Evolutionary conservation across 1,140 invertebrate genomes (phyloP).

Genomic region (Heliconius hewitsoni): DNA sequence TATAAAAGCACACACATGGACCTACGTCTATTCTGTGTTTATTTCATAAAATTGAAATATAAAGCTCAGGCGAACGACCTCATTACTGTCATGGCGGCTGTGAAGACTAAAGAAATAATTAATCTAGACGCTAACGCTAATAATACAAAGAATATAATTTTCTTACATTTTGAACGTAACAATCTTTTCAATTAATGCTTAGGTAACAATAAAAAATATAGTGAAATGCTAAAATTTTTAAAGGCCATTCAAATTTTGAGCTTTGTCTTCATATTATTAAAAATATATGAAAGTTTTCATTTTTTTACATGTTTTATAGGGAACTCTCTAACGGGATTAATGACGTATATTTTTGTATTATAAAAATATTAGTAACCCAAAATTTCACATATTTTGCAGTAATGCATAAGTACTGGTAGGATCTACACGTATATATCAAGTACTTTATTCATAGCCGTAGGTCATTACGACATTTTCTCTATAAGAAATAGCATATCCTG

Average conservation of each 20-base stretch:
- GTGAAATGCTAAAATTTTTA: neutral
- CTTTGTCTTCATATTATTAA: neutral
- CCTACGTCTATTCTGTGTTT: neutral
- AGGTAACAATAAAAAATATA: neutral
- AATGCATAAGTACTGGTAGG: too few species aligned
- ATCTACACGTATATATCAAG: too few species aligned
- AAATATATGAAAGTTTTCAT: too few species aligned
- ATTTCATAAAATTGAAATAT: constrained; percentile 33
- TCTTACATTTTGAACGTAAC: neutral
- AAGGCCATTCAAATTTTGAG: neutral
- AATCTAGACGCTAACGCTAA: neutral
- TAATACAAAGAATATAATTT: neutral
- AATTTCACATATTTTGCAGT: too few species aligned
- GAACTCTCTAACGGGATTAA: too few species aligned
- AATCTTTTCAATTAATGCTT: neutral
- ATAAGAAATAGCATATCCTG: too few species aligned
- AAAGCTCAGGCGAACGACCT: constrained; percentile 36
- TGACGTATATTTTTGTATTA: neutral
- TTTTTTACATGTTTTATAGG: too few species aligned
- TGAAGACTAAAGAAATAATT: constrained; percentile 6
- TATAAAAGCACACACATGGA: neutral
- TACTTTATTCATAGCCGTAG: too few species aligned
- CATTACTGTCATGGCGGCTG: constrained; percentile 25
- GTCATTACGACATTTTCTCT: too few species aligned
- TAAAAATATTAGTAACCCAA: too few species aligned